phyloP scores from a whole-genome alignment of 2,888 invertebrate species.

The Rutpela maculata region DNA sequence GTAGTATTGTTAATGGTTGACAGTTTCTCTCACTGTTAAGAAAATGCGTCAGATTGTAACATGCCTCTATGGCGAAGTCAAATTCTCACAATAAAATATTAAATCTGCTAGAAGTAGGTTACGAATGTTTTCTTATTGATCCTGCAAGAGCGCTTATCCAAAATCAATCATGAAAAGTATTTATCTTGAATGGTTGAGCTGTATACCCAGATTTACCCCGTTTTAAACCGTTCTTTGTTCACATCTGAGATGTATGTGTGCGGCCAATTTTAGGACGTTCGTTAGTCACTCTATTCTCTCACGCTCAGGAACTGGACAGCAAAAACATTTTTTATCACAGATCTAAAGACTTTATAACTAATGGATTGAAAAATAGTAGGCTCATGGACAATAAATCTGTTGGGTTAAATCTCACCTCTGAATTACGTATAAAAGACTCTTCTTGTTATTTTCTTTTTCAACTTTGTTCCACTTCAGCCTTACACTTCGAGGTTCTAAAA shows the following conservation, averaged over 20 bases:
- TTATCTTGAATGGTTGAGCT: neutral
- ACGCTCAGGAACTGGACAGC: neutral
- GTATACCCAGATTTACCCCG: neutral
- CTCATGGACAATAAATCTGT: conserved; percentile 16
- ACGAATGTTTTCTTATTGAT: neutral
- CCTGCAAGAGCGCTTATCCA: neutral
- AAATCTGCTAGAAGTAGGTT: neutral
- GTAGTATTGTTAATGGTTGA: too few species aligned
- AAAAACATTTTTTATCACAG: neutral
- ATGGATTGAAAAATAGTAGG: conserved; percentile 9
- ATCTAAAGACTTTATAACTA: conserved; percentile 18
- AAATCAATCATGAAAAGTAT: neutral
- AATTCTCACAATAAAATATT: neutral
- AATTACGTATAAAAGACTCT: neutral
- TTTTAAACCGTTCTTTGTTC: neutral
- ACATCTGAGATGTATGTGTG: neutral
- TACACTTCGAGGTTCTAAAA: too few species aligned
- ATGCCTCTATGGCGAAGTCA: neutral
- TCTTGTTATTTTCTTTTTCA: neutral
- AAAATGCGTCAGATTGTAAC: too few species aligned
- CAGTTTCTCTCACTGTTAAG: too few species aligned
- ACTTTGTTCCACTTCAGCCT: neutral
- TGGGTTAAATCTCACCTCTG: neutral
- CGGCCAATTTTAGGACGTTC: neutral
- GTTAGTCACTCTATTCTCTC: neutral